Base-by-base conservation (phyloP, 2,113 vertebrate genomes). In the Cebus imitator region DNA sequence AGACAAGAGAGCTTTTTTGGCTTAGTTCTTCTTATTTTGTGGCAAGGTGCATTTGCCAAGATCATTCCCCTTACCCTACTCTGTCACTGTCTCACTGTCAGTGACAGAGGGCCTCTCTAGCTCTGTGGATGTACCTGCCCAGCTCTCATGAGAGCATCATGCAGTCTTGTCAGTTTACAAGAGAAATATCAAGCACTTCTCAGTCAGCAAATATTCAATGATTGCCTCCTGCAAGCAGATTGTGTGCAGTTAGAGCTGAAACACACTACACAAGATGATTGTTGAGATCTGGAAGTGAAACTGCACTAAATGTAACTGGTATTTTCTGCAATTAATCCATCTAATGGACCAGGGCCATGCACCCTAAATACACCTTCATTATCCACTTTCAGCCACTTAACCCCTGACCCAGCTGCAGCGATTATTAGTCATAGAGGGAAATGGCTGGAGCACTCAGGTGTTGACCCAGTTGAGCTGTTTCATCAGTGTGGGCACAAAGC, bases 321-420 rank as follows among this genome's bases (percentile, higher is more conserved):
- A 8, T 96, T 94, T 90, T 96, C 30, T 58, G 52, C 48, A 87
- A 2, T 92, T 94, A 86, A 78, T 91, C 64, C 45, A 43, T 55
- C 80, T 87, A 40, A 52, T 90, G 70, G 52, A 48, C 13, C 61
- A 84, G 73, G 21, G 35, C 37, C 25, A 0, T 11, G 48, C 50
- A 81, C 4, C 23, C 91, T 6, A n/a, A 95, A n/a, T 81, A 27
- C 8, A 68, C 21, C 30, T 27, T 92, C 64, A 81, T 96, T 90
- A 84, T 89, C 93, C 58, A 91, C 50, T 84, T 91, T 93, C 14
- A 91, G 83, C 75, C 50, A 48, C 80, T 93, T 97, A 93, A 92
- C 86, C 70, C 37, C 57, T 91, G 80, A 87, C 80, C 97, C 64
- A n/a, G 0, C 40, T 75, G 40, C 88, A 87, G 89, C 43, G 82